Evolutionary conservation across 2,797 vertebrate species (phyloP).

Genomic region (Otolemur crassicaudatus): DNA sequence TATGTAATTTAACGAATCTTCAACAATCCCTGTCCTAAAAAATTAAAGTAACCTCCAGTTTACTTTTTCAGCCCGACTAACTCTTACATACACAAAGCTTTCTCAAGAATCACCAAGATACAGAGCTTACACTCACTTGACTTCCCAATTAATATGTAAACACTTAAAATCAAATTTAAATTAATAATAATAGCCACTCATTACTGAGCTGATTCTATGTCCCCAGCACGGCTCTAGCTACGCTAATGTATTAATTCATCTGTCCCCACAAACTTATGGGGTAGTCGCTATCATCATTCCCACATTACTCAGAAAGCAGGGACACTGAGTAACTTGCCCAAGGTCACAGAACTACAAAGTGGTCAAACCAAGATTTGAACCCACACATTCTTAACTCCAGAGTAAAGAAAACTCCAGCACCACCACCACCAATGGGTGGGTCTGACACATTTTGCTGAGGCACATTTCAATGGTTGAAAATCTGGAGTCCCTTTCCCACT

Average conservation of each 20-base stretch:
- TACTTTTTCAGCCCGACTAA: not conserved
- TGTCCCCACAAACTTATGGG: not conserved
- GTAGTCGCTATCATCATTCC: not conserved
- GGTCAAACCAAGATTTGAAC: not conserved
- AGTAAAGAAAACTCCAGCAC: not conserved
- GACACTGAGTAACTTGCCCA: constrained; percentile 17
- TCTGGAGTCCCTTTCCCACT: not conserved
- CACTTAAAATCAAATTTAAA: not conserved
- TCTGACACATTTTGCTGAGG: not conserved
- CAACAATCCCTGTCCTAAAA: not conserved
- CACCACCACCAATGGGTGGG: not conserved
- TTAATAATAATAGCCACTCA: not conserved
- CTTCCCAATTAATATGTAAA: not conserved
- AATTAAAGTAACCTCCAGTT: not conserved
- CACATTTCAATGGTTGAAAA: not conserved
- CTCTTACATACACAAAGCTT: not conserved
- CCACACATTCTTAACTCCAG: not conserved
- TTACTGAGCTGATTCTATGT: not conserved
- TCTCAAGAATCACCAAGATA: not conserved
- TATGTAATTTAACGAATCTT: not conserved
- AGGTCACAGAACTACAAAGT: constrained; percentile 54
- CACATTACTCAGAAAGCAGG: not conserved
- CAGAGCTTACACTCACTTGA: not conserved
- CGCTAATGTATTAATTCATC: not conserved
- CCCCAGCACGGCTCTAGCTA: not conserved